Conservation (phyloP, 2,888 invertebrate genomes). For the Caprella mutica region DNA sequence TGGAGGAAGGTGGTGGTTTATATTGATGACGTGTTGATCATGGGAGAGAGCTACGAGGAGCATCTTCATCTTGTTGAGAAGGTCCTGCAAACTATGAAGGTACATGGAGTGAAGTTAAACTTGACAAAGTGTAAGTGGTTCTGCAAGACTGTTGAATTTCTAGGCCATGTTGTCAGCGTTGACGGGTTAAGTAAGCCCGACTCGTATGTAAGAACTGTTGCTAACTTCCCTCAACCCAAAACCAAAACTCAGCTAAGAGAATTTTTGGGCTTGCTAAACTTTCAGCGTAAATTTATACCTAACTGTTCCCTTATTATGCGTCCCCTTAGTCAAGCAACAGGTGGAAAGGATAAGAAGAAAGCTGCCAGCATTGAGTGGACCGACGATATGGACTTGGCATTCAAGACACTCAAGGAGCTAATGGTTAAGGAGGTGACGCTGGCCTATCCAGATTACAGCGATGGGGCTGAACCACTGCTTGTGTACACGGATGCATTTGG, state of each 20-base stretch:
- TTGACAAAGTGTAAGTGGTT: background rate
- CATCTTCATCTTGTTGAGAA: background rate
- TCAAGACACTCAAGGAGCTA: background rate
- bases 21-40: slow-evolving; percentile 1
- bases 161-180: background rate
- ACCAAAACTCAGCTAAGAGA: background rate
- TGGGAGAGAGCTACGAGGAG: background rate
- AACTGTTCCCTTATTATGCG: background rate
- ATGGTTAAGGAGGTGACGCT: background rate
- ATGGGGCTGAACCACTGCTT: background rate
- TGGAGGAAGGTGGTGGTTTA: background rate
- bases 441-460: background rate
- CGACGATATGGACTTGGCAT: background rate
- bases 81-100: background rate
- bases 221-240: background rate
- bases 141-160: background rate
- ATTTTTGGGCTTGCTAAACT: background rate
- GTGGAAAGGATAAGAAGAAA: too few species aligned
- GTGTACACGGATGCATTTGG: background rate
- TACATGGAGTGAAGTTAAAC: background rate
- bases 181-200: background rate
- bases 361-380: background rate
- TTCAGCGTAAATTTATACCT: background rate
- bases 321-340: background rate
- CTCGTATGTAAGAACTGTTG: background rate